A percentile compares a stretch with the other conserved stretches of the same genome.
phyloP scores from a whole-genome alignment of 2,888 invertebrate species.

The Diloba caeruleocephala region DNA sequence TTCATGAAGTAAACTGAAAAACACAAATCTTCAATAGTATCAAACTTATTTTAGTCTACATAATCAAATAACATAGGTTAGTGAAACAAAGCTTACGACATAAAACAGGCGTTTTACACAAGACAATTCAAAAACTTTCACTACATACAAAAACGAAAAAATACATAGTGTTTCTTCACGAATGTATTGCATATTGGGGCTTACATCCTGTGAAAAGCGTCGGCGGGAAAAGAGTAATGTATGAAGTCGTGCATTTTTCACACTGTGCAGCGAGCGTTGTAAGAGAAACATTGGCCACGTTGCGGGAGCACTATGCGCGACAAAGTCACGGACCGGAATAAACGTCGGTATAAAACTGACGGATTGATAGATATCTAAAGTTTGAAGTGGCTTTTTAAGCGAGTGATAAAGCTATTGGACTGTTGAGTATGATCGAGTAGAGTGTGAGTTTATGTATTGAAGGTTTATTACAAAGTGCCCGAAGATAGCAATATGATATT shows the following conservation, averaged over 20 bases:
- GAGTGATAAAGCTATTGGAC: constrained; percentile 14
- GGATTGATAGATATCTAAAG: constrained; percentile 15
- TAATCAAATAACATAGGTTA: constrained; percentile 39
- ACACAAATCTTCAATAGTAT: constrained; percentile 26
- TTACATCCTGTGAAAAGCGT: constrained; percentile 58
- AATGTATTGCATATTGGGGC: constrained; percentile 58
- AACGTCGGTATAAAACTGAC: constrained; percentile 44
- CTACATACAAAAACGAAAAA: constrained; percentile 44
- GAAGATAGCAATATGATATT: too few relatives aligned
- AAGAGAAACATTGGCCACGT: constrained; percentile 54
- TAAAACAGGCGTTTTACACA: constrained; percentile 19
- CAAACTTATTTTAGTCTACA: constrained; percentile 37
- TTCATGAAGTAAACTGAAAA: constrained; percentile 29
- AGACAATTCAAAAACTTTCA: constrained; percentile 48
- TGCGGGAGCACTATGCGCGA: constrained; percentile 48
- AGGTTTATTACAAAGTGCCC: too few relatives aligned
- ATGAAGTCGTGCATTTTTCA: constrained; percentile 66
- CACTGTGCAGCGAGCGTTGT: constrained; percentile 57
- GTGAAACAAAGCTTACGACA: constrained; percentile 18
- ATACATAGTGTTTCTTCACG: constrained; percentile 38
- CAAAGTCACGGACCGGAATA: constrained; percentile 58
- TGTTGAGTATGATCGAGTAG: too few relatives aligned
- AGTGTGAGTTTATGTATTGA: too few relatives aligned
- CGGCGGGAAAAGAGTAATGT: constrained; percentile 65
- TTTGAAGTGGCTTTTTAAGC: constrained; percentile 14